Percentiles rank a stretch among this genome's conserved stretches.
phyloP scores from a whole-genome alignment of 2,888 invertebrate genomes.

The Drosophila bunnanda region DNA sequence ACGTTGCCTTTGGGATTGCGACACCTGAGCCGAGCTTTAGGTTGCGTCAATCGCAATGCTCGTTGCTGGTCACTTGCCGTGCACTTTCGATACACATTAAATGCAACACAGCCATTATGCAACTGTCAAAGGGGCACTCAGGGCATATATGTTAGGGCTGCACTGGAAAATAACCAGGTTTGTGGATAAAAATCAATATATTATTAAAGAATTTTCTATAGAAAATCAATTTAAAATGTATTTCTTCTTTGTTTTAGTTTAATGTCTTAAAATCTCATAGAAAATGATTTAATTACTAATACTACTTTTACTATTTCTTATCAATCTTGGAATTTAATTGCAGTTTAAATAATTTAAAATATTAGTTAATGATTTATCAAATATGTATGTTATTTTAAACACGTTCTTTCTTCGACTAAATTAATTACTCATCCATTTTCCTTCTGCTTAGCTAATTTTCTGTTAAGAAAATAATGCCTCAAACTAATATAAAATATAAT shows the following conservation, averaged over 20 bases:
- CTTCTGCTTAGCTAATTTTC: too few species aligned
- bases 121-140: slow-evolving; percentile 19
- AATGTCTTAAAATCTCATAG: neutral
- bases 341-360: neutral
- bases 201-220: neutral
- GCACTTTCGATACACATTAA: slow-evolving; percentile 53
- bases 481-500: neutral
- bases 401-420: neutral
- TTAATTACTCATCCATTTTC: neutral
- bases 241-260: neutral
- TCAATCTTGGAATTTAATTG: neutral
- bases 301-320: too few species aligned
- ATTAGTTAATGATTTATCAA: neutral
- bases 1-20: slow-evolving; percentile 59
- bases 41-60: slow-evolving; percentile 39
- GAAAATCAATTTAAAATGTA: neutral
- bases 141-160: neutral
- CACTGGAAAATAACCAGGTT: neutral
- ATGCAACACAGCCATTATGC: slow-evolving; percentile 43
- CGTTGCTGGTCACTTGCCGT: slow-evolving; percentile 52
- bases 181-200: too few species aligned
- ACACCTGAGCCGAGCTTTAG: slow-evolving; percentile 38
- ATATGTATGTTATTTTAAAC: too few species aligned
- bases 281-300: neutral
- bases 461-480: neutral